Evolutionary conservation across 2,113 vertebrate genomes (phyloP).

Genomic region (Maccullochella peelii): DNA sequence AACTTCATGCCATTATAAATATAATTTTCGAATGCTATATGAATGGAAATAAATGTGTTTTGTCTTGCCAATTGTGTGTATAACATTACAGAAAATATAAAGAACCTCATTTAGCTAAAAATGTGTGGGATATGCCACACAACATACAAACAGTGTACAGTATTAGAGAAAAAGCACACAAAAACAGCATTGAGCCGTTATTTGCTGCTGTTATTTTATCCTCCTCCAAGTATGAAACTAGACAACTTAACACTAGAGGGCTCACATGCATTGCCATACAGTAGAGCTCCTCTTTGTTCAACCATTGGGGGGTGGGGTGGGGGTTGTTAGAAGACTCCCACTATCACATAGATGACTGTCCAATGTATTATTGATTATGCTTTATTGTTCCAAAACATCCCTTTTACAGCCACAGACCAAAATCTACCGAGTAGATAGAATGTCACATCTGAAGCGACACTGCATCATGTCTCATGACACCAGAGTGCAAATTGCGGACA

Average conservation of each 20-base stretch:
- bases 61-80: not conserved
- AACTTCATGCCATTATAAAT: slow-evolving; percentile 24
- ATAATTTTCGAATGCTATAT: slow-evolving; percentile 9
- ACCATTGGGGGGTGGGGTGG: not conserved
- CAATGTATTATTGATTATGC: slow-evolving; percentile 65
- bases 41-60: slow-evolving; percentile 16
- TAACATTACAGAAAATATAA: not conserved
- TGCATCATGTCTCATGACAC: slow-evolving; percentile 30
- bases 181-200: not conserved
- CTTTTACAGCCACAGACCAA: slow-evolving; percentile 22
- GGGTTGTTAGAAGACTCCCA: slow-evolving; percentile 22
- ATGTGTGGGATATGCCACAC: not conserved
- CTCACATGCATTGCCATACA: slow-evolving; percentile 76
- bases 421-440: slow-evolving; percentile 30
- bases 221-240: slow-evolving; percentile 43
- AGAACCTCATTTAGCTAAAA: not conserved
- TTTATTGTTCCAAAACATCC: slow-evolving; percentile 55
- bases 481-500: slow-evolving; percentile 59
- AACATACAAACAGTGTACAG: not conserved
- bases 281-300: slow-evolving; percentile 13
- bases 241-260: slow-evolving; percentile 77
- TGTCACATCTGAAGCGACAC: slow-evolving; percentile 35
- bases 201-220: slow-evolving; percentile 27
- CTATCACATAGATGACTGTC: slow-evolving; percentile 38
- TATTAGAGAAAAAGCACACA: not conserved